phyloP scores from a whole-genome alignment of 2,113 vertebrate species.

The Lasiurus borealis region DNA sequence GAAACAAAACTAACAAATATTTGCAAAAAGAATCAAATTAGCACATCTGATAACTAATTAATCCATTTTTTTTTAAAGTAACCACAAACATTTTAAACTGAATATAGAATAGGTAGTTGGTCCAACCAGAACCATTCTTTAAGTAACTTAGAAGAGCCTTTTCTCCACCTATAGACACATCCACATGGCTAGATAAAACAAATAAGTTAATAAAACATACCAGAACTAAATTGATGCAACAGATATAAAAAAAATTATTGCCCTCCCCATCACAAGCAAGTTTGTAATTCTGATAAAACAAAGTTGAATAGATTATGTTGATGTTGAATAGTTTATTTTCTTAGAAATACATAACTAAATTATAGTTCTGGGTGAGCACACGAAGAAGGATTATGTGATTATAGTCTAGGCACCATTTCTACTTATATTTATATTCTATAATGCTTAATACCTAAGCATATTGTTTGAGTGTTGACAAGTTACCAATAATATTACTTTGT shows the following conservation, averaged over 20 bases:
- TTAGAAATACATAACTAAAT: conserved; percentile 27
- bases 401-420: neutral
- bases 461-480: conserved; percentile 67
- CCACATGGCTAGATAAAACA: neutral
- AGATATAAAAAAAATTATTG: neutral
- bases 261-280: neutral
- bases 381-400: conserved; percentile 55
- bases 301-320: neutral
- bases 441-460: conserved; percentile 41
- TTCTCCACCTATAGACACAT: conserved; percentile 25
- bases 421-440: conserved; percentile 56
- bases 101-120: neutral
- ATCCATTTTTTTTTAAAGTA: neutral
- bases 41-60: neutral
- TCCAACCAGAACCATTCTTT: neutral
- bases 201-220: neutral
- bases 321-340: neutral
- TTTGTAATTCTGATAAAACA: conserved; percentile 37
- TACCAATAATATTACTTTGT: conserved; percentile 60
- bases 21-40: conserved; percentile 18
- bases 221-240: conserved; percentile 25
- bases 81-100: neutral
- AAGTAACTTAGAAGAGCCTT: neutral
- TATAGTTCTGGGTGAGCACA: conserved; percentile 17
- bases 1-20: neutral